These are phyloP conservation scores for Bolborhynchus lineola DNA, from an alignment of 2,113 vertebrate species.

Conservation along the genomic window DNA sequence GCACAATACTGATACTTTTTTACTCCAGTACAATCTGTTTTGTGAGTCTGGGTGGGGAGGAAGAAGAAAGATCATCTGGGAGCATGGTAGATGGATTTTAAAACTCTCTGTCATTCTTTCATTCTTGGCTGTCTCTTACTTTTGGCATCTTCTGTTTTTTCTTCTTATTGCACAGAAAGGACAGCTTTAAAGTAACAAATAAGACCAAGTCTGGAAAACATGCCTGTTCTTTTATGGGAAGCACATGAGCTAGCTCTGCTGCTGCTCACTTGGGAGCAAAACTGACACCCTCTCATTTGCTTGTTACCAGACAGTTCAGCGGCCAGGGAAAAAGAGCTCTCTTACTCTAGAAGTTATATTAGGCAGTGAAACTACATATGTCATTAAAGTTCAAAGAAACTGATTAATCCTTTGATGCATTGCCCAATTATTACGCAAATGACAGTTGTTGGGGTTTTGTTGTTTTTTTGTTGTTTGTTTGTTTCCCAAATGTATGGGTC, in stretches of 20 bases:
- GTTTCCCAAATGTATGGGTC: not conserved
- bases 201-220: not conserved
- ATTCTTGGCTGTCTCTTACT: not conserved
- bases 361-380: slow-evolving; percentile 12
- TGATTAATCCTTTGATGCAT: slow-evolving; percentile 48
- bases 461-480: not conserved
- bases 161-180: not conserved
- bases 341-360: not conserved
- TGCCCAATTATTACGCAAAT: slow-evolving; percentile 46
- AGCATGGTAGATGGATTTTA: not conserved
- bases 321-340: slow-evolving; percentile 20
- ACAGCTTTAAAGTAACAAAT: not conserved
- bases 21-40: not conserved
- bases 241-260: not conserved
- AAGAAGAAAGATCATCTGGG: not conserved
- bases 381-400: slow-evolving; percentile 52
- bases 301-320: not conserved
- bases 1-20: not conserved
- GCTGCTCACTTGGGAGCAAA: not conserved
- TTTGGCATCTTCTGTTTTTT: not conserved
- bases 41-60: not conserved
- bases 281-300: not conserved
- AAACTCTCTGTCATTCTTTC: not conserved
- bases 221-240: not conserved
- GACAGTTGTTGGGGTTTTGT: not conserved